Evolutionary conservation across 2,797 vertebrate genomes (phyloP).

Genomic region (Balearica regulorum): DNA sequence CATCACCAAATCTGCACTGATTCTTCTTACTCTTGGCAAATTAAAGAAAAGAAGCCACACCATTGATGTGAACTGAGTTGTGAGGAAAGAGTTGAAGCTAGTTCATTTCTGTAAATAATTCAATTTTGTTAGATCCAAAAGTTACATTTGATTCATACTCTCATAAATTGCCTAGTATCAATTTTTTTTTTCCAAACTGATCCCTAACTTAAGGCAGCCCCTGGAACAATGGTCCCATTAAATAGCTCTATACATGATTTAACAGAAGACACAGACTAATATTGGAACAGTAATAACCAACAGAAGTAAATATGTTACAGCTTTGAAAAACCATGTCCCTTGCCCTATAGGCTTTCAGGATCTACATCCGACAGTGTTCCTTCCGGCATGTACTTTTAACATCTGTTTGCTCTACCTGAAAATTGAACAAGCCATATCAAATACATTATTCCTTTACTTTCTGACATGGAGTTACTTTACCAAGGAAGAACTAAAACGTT

Average conservation of each 20-base stretch:
- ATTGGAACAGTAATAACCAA: conserved; percentile 56
- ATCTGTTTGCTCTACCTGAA: conserved; percentile 64
- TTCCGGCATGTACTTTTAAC: conserved; percentile 54
- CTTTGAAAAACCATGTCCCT: conserved; percentile 37
- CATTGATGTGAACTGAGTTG: background rate
- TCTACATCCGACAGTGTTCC: conserved; percentile 25
- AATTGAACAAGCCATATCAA: conserved; percentile 62
- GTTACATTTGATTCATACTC: conserved; percentile 55
- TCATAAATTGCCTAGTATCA: conserved; percentile 42
- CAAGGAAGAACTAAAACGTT: conserved; percentile 29
- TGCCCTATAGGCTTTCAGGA: conserved; percentile 48
- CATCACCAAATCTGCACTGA: background rate
- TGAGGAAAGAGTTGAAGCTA: conserved; percentile 34
- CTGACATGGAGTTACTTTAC: conserved; percentile 31
- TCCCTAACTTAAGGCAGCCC: conserved; percentile 50
- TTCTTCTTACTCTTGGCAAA: conserved; percentile 1
- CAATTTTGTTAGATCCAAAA: conserved; percentile 23
- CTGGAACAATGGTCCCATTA: conserved; percentile 53
- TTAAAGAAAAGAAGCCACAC: background rate
- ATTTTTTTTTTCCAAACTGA: background rate
- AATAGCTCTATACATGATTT: conserved; percentile 65
- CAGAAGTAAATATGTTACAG: conserved; percentile 54
- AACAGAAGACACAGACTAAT: conserved; percentile 63
- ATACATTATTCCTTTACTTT: conserved; percentile 57
- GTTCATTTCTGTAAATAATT: conserved; percentile 56